Conservation (phyloP, 2,797 vertebrate genomes). For the Vespertilio murinus region DNA sequence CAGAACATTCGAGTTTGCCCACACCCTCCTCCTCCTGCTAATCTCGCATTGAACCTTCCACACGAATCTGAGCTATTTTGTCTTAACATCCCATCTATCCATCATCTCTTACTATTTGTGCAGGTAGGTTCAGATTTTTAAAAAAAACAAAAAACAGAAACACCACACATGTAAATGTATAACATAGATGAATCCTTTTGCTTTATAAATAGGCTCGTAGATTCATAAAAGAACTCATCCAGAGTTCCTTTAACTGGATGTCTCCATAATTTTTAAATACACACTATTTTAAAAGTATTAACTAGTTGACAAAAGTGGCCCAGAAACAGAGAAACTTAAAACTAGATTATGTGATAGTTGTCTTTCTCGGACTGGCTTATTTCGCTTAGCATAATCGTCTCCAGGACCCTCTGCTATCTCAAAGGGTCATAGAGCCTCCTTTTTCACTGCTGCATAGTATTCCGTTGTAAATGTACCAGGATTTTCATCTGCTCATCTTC, state of each 20-base stretch:
- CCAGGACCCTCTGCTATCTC: no score
- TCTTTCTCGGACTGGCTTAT: no score
- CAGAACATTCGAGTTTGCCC: not conserved
- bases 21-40: not conserved
- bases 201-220: not conserved
- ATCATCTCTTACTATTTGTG: not conserved
- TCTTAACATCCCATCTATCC: not conserved
- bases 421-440: no score
- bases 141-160: not conserved
- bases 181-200: slow-evolving; percentile 4
- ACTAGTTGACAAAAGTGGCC: not conserved
- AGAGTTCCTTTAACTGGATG: not conserved
- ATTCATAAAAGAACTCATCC: not conserved
- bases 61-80: accelerated
- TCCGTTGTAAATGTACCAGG: no score
- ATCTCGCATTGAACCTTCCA: not conserved
- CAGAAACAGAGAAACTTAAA: not conserved
- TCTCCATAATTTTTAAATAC: not conserved
- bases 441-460: no score
- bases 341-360: not conserved
- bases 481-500: no score
- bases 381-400: no score
- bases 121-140: not conserved
- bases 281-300: no score
- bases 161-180: not conserved